Base-by-base conservation (phyloP, 2,113 vertebrate species). In the Oenanthe oenanthe region DNA sequence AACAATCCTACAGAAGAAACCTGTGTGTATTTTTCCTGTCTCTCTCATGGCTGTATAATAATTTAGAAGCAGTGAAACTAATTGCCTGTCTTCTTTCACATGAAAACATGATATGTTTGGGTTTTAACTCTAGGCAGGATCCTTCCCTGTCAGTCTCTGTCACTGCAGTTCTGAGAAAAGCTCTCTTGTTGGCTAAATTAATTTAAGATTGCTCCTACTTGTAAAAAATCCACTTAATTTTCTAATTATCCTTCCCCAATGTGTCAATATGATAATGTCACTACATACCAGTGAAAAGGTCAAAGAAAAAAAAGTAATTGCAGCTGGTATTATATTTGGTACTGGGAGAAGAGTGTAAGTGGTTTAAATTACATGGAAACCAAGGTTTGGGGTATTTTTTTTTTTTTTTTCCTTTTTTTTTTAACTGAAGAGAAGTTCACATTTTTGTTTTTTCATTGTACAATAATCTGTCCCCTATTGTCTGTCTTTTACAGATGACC, bases 211-310 rank as follows among this genome's bases (percentile, higher is more conserved):
- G 13, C 18, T 82, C 34, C 73, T 94, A 34, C 47, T 78, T 17
- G 7, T n/a, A 58, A 79, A 92, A 92, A 70, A 3, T 8, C 17
- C 51, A 31, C n/a, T 61, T 83, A 63, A 87, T 85, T 89, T 85
- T 50, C 15, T 62, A 90, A 90, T 93, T 90, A 89, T 57, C n/a
- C 26, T 62, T 29, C 14, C 6, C 17, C 0, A 0, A 79, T 47
- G 17, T 90, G 38, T 66, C 71, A 92, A 73, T 95, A 83, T 90
- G 28, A 85, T 91, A 96, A 95, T 90, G 82, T 62, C 90, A 88
- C 71, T 73, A 88, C 70, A 76, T 76, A 83, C 28, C 74, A 70
- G 54, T 70, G 78, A 94, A 97, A 97, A 96, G 82, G 82, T 95
- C 85, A 95, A 60, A 85, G 58, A 32, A 83, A 92, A 92, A 92